phyloP scores from a whole-genome alignment of 2,797 vertebrate species.

The Aselliscus stoliczkanus region DNA sequence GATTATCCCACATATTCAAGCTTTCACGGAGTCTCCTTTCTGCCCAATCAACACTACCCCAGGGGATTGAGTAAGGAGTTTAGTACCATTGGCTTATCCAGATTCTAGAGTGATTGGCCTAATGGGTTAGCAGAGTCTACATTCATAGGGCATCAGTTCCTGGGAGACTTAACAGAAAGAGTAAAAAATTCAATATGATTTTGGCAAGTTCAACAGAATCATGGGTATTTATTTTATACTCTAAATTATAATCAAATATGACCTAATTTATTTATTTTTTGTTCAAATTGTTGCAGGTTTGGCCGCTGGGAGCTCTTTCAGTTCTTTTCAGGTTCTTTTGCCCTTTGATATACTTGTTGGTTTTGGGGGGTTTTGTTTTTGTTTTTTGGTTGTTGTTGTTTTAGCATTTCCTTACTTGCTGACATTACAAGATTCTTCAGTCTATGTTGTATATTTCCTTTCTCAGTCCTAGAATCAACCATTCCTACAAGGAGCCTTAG shows the following conservation, averaged over 20 bases:
- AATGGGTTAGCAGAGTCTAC: not conserved
- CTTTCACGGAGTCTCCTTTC: not conserved
- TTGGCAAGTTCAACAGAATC: not conserved
- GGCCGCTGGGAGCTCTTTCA: not conserved
- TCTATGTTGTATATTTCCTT: not conserved
- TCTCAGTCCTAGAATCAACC: not conserved
- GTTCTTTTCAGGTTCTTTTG: not conserved
- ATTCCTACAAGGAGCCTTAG: not conserved
- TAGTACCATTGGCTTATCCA: not conserved
- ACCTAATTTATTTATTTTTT: not conserved
- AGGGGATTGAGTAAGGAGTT: not conserved
- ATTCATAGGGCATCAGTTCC: not conserved
- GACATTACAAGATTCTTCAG: not conserved
- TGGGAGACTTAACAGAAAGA: not conserved
- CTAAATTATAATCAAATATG: not conserved
- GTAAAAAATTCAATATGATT: not conserved
- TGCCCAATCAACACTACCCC: not conserved
- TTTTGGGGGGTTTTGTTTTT: not conserved
- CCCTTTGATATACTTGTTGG: not conserved
- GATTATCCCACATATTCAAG: not conserved
- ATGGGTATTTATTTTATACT: not conserved
- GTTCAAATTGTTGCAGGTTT: not conserved
- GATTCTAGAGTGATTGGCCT: not conserved
- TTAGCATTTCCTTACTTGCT: not conserved
- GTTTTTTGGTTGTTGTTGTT: not conserved